Conservation (phyloP, 2,113 vertebrate genomes). For the Dicaeum eximium region DNA sequence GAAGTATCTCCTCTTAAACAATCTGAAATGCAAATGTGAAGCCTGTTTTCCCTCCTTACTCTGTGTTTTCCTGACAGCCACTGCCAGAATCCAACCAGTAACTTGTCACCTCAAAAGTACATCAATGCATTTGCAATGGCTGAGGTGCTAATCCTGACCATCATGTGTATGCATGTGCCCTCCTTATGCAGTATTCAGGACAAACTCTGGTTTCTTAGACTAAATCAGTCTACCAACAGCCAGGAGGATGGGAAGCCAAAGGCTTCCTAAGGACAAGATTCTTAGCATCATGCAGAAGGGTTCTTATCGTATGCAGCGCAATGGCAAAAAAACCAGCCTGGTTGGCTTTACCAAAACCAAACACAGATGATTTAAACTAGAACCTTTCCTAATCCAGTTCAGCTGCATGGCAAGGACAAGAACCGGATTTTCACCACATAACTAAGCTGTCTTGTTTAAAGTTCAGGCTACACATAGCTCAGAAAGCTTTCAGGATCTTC, state of each 20-base stretch:
- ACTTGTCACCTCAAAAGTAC: neutral
- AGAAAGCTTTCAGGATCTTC: neutral
- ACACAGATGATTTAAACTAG: neutral
- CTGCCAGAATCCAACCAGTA: neutral
- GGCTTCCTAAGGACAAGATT: neutral
- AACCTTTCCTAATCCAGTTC: neutral
- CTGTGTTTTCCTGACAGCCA: constrained; percentile 10
- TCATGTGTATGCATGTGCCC: neutral
- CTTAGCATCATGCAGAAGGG: neutral
- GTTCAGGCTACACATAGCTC: neutral
- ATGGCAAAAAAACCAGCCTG: neutral
- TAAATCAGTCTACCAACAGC: neutral
- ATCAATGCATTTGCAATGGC: neutral
- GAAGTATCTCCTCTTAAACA: constrained; percentile 21
- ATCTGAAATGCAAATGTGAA: constrained; percentile 24
- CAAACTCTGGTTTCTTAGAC: neutral
- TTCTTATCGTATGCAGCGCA: neutral
- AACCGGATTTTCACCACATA: neutral
- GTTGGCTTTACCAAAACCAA: neutral
- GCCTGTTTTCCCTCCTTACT: neutral
- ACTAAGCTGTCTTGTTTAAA: neutral
- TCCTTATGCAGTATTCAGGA: neutral
- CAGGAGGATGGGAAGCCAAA: neutral
- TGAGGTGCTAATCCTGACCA: neutral
- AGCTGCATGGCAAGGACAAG: neutral